Base-by-base conservation (phyloP, 2,113 vertebrate genomes). In the Oxygymnocypris stewartii region DNA sequence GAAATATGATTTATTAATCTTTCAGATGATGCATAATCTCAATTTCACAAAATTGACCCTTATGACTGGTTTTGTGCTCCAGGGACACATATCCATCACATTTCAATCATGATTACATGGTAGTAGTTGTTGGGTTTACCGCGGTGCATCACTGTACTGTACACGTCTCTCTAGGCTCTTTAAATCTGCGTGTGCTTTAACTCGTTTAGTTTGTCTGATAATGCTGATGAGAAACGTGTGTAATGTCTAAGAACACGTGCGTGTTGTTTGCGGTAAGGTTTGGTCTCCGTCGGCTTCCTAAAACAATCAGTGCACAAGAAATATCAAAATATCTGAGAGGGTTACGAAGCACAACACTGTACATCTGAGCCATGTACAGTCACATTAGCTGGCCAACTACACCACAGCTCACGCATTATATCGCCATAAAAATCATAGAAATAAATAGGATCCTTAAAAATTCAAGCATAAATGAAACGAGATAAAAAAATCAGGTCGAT, bases 301-400 rank as follows among this genome's bases (percentile, higher is more conserved):
- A 88, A 25, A 88, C 31, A 67, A 47, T 75, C 85, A 88, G 84
- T 85, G 74, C 84, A 88, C 89, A 88, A 69, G 80, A 87, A 86
- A 90, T 87, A 88, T 90, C 31, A 54, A 83, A 82, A 84, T 65
- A 87, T 83, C 61, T 77, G 59, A 80, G 77, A 86, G 85, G 77
- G 74, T 42, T 83, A 82, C 73, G 61, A 67, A 87, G 69, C n/a
- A 90, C 86, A 87, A 87, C 83, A 83, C 69, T 49, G 25, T 83
- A 90, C 85, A 90, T 65, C 77, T 77, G 57, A 85, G 88, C 74
- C 84, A 87, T 85, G 89, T 84, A 87, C 89, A 87, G 87, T 88
- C 79, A 90, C 87, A 35, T 88, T 88, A 88, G 89, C 87, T 89
- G 79, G 84, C 78, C 89, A 88, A 90, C 87, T 87, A 90, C 87